Evolutionary conservation across 1,140 invertebrate genomes (phyloP).

Genomic region (Zaprionus camerounensis): DNA sequence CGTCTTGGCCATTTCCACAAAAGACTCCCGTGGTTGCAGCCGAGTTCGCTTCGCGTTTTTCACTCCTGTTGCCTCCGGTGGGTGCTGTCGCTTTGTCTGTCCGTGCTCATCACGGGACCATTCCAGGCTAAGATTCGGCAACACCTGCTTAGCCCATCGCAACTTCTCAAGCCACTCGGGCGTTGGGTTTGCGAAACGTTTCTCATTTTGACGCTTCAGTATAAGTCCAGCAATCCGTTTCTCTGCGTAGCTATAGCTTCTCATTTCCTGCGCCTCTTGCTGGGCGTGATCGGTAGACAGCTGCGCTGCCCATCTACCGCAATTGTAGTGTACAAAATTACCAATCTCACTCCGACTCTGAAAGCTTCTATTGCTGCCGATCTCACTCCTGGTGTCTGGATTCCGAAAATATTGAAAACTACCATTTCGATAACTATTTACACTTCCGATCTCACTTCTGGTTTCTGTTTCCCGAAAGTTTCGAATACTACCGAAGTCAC

Average conservation of each 20-base stretch:
- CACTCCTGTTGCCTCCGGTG: neutral
- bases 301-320: neutral
- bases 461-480: neutral
- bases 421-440: neutral
- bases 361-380: neutral
- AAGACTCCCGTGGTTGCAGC: neutral
- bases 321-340: neutral
- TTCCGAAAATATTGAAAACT: neutral
- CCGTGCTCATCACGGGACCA: neutral
- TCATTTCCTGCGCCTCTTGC: neutral
- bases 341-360: neutral
- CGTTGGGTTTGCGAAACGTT: neutral
- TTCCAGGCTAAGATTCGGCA: neutral
- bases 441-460: neutral
- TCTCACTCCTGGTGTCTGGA: neutral
- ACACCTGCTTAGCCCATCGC: constrained; percentile 7
- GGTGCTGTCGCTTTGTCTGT: neutral
- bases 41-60: neutral
- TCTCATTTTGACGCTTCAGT: neutral
- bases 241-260: neutral
- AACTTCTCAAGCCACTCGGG: constrained; percentile 1
- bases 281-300: neutral
- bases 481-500: neutral
- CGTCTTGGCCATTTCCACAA: neutral
- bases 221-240: neutral